Percentiles rank a stretch among this genome's conserved stretches.
Evolutionary conservation across 1,140 invertebrate genomes (phyloP).

Genomic region (Drosophila nebulosa): DNA sequence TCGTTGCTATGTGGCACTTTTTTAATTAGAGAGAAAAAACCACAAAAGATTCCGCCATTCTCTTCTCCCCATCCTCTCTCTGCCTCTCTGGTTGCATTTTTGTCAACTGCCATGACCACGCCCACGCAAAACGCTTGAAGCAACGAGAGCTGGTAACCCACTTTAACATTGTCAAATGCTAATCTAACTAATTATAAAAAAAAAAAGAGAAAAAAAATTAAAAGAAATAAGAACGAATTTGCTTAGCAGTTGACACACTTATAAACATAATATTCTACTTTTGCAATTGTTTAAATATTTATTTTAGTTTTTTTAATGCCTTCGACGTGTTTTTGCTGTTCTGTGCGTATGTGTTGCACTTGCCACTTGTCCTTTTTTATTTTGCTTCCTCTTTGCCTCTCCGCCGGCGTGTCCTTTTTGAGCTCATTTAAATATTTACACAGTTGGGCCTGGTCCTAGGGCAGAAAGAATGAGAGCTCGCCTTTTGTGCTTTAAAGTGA

Average conservation of each 20-base stretch:
- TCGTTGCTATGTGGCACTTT: slow-evolving; percentile 28
- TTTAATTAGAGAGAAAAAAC: slow-evolving; percentile 76
- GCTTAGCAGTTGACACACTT: slow-evolving; percentile 62
- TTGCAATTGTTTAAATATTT: slow-evolving; percentile 59
- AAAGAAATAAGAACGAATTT: slow-evolving; percentile 34
- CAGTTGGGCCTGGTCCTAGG: slow-evolving; percentile 26
- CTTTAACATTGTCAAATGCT: slow-evolving; percentile 23
- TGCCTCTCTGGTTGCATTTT: not conserved
- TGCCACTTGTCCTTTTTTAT: slow-evolving; percentile 12
- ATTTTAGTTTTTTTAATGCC: slow-evolving; percentile 72
- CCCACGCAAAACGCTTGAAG: not conserved
- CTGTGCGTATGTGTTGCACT: slow-evolving; percentile 19
- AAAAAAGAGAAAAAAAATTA: no score
- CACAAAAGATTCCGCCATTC: slow-evolving; percentile 54
- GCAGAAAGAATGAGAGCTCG: slow-evolving; percentile 3
- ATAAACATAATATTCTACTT: slow-evolving; percentile 20
- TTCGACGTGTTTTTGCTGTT: slow-evolving; percentile 67
- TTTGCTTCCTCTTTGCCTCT: not conserved
- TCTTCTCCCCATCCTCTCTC: not conserved
- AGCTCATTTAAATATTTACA: slow-evolving; percentile 73
- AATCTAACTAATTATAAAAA: slow-evolving; percentile 36
- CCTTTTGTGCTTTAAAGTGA: slow-evolving; percentile 46
- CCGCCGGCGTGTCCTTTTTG: slow-evolving; percentile 25
- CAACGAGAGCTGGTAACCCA: not conserved
- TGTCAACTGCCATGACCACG: not conserved